Conservation (phyloP, 2,113 vertebrate species). For the Oophaga pumilio region DNA sequence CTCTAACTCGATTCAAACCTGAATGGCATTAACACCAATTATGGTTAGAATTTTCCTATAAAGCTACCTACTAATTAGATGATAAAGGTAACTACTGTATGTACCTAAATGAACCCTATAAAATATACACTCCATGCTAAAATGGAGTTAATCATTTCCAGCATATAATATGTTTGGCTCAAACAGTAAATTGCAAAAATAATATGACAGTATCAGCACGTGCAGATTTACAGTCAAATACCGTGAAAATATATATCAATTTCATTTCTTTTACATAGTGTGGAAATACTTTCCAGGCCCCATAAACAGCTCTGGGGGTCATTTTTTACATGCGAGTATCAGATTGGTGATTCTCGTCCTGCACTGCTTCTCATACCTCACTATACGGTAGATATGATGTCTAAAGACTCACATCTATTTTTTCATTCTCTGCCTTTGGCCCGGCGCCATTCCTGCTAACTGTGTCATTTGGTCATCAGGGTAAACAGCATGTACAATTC, state of each 20-base stretch:
- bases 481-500: constrained; percentile 32
- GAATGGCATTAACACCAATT: background rate
- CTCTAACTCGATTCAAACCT: background rate
- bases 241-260: background rate
- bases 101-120: background rate
- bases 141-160: background rate
- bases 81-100: too few species aligned
- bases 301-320: background rate
- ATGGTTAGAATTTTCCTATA: background rate
- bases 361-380: background rate
- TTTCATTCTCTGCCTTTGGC: background rate
- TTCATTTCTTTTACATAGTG: background rate
- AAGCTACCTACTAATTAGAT: background rate
- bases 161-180: background rate
- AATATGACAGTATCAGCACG: background rate
- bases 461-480: background rate
- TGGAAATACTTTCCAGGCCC: background rate
- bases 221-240: too few species aligned
- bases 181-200: background rate
- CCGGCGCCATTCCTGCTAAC: background rate
- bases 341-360: background rate
- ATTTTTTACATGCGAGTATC: background rate
- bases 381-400: background rate
- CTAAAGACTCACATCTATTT: background rate
- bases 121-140: background rate